Percentiles rank a stretch among this genome's conserved stretches.
Conservation (phyloP, 1,140 invertebrate species). For the Sminthurides bifidus region DNA sequence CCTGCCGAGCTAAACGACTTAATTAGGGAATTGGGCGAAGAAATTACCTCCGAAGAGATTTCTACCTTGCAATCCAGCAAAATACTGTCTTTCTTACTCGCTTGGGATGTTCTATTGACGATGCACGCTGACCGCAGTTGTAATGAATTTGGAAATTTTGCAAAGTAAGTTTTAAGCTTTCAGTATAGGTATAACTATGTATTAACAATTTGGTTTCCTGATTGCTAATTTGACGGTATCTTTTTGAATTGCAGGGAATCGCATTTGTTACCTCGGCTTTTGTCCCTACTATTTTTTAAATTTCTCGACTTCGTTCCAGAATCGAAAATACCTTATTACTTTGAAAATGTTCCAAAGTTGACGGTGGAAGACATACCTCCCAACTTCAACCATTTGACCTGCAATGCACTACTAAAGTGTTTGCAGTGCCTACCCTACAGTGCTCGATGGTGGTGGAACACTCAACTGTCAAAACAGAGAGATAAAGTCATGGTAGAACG, state of each 20-base stretch:
- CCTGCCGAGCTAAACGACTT: constrained; percentile 13
- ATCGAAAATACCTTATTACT: constrained; percentile 1
- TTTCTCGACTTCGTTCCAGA: constrained; percentile 4
- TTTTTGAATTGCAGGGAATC: constrained; percentile 7
- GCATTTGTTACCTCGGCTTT: constrained; percentile 13
- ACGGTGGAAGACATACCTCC: constrained; percentile 32
- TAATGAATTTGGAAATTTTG: constrained; percentile 28
- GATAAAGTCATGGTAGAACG: constrained; percentile 57
- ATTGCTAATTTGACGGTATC: background rate
- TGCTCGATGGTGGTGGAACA: constrained; percentile 68
- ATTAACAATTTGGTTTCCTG: background rate
- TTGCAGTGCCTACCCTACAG: constrained; percentile 60
- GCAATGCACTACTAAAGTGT: constrained; percentile 51
- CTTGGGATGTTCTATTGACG: constrained; percentile 19
- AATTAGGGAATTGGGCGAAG: constrained; percentile 1
- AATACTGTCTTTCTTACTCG: background rate
- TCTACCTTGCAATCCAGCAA: too few relatives aligned
- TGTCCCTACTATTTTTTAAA: constrained; percentile 17
- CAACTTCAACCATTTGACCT: constrained; percentile 48
- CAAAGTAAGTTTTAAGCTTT: constrained; percentile 17
- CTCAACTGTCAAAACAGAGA: constrained; percentile 47
- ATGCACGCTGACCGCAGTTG: constrained; percentile 16
- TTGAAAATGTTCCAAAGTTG: constrained; percentile 23
- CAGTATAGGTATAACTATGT: background rate
- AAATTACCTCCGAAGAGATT: background rate